A percentile compares a stretch with the other conserved stretches of the same genome.
These are phyloP conservation scores for Spinus pinus DNA, from an alignment of 2,797 vertebrate genomes.

Conservation along the genomic window DNA sequence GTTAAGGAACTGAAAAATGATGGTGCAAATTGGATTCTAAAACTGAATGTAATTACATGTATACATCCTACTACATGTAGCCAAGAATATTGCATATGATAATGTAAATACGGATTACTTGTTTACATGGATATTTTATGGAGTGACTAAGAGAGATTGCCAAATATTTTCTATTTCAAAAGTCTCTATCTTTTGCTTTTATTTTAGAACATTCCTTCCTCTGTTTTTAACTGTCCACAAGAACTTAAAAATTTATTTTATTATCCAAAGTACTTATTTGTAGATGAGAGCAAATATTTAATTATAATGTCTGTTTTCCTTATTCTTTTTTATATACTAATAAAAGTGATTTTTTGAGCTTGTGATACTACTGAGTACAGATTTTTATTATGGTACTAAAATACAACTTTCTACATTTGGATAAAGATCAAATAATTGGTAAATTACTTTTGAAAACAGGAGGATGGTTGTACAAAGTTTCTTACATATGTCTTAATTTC, in stretches of 20 bases:
- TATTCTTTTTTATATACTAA: constrained; percentile 61
- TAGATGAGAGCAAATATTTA: constrained; percentile 40
- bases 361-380: not conserved
- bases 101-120: constrained; percentile 43
- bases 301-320: constrained; percentile 40
- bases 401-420: not conserved
- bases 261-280: not conserved
- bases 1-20: not conserved
- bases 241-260: constrained; percentile 33
- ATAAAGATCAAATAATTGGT: not conserved
- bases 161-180: constrained; percentile 55
- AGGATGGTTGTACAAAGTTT: not conserved
- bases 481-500: not conserved
- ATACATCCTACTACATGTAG: not conserved
- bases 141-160: constrained; percentile 1
- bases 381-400: not conserved
- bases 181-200: constrained; percentile 19
- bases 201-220: not conserved
- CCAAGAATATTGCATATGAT: not conserved
- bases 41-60: not conserved
- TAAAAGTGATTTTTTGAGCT: constrained; percentile 67
- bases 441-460: not conserved
- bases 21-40: not conserved
- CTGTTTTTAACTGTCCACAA: constrained; percentile 10
- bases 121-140: constrained; percentile 27